Evolutionary conservation across 2,888 invertebrate genomes (phyloP), one percentile per base, ranked within the genome.

Genomic region (Litoditis marina): DNA sequence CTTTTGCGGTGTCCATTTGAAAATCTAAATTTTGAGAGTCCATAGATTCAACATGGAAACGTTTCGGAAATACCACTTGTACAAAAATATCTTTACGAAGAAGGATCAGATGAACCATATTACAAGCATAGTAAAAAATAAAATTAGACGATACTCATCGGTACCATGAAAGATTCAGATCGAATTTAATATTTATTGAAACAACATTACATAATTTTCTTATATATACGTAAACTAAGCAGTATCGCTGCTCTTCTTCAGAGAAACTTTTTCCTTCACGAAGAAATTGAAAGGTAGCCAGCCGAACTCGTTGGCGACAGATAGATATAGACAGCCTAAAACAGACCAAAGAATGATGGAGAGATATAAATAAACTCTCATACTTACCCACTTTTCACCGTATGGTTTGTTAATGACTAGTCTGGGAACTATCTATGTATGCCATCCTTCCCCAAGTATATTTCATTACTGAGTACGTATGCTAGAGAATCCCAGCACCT

Each of bases 241-340:
- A 16, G 44, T 56, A 11, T 11, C 19, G 19, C n/a, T n/a, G n/a
- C n/a, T n/a, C 31, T 60, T 51, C 7, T 53, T 42, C 13, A 53
- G 46, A 11, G 51, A 36, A 13, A 60, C 55, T 25, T 36, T 44
- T 25, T 60, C 59, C 13, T 56, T 57, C 5, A 64, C 64, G 30
- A 64, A 64, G 31, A 60, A 64, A 31, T 64, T 64, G 54, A 60
- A 64, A 2, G 64, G 64, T 31, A 64, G 60, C 19, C 59, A 27
- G 11, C 64, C 64, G 39, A 64, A 60, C 31, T 64, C 64, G 32
- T 60, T 64, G 8, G 64, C 64, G 11, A 64, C 55, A 8, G 64
- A 49, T 13, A 60, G 60, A 42, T 64, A 64, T 0, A 60, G 31
- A 31, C 59, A 60, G n/a, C 52, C 63, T 58, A n/a, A 11, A 57